Conservation (phyloP, 1,140 invertebrate species). For the Piezodorus guildinii region DNA sequence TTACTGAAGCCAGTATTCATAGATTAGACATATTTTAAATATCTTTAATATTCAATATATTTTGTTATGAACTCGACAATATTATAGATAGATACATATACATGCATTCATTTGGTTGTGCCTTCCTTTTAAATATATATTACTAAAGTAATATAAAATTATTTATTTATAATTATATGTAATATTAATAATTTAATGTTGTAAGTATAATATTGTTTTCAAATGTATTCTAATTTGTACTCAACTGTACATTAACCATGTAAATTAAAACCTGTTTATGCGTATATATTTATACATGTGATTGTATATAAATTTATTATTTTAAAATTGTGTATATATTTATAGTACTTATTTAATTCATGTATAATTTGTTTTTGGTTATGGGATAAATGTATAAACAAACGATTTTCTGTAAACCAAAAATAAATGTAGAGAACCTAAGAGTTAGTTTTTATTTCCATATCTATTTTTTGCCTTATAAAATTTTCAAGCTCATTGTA, state of each 20-base stretch:
- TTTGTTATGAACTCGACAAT: too few species aligned
- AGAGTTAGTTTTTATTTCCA: background rate
- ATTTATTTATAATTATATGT: background rate
- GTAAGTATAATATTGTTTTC: conserved; percentile 2
- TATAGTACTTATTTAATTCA: conserved; percentile 10
- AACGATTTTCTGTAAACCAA: conserved; percentile 11
- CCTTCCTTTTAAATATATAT: too few species aligned
- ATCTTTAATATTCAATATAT: too few species aligned
- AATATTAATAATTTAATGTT: conserved; percentile 1
- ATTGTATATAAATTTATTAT: conserved; percentile 9
- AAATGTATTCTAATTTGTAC: conserved; percentile 1
- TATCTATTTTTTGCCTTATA: too few species aligned
- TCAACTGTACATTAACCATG: conserved; percentile 18
- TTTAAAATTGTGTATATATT: conserved; percentile 12
- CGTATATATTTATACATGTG: background rate
- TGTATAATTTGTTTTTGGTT: conserved; percentile 12
- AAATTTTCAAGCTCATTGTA: too few species aligned
- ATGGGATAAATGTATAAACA: conserved; percentile 2
- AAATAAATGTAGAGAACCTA: conserved; percentile 9
- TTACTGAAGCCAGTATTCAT: too few species aligned
- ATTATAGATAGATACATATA: too few species aligned
- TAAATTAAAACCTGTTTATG: conserved; percentile 6
- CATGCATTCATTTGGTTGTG: too few species aligned
- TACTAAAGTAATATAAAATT: background rate
- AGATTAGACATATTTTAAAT: too few species aligned